These are phyloP conservation scores for Acanthosoma haemorrhoidale DNA, from an alignment of 2,888 invertebrate species.

Conservation along the genomic window DNA sequence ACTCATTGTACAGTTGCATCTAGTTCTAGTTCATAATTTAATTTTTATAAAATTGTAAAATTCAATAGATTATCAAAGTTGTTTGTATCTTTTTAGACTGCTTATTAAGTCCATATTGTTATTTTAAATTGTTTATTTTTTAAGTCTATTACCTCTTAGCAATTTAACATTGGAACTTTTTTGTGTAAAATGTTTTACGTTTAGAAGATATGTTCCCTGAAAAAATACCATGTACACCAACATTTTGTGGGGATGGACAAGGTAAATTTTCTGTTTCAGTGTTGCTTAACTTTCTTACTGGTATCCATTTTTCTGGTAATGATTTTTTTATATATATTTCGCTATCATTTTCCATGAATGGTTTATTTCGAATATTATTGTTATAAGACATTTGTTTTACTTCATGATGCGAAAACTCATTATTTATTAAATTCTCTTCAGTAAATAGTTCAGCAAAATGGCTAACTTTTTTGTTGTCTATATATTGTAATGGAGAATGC, in stretches of 20 bases:
- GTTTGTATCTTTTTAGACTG: background rate
- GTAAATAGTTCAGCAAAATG: background rate
- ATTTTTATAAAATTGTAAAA: background rate
- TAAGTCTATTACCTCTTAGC: background rate
- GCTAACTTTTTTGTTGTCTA: background rate
- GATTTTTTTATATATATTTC: background rate
- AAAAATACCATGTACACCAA: conserved; percentile 11
- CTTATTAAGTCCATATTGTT: background rate
- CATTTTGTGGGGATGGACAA: background rate
- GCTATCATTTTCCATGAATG: background rate
- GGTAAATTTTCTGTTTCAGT: background rate
- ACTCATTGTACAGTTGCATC: background rate
- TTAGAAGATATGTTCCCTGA: conserved; percentile 13
- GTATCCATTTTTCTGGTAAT: background rate
- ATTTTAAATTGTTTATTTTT: background rate
- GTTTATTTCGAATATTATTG: background rate
- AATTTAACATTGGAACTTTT: background rate
- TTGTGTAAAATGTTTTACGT: conserved; percentile 4
- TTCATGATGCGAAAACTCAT: background rate
- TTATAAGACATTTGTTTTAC: too few species aligned
- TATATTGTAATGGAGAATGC: background rate
- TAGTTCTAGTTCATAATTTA: background rate
- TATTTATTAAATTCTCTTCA: background rate
- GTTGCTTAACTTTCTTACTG: background rate
- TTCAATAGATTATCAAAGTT: background rate